Conservation (phyloP, 2,888 invertebrate species). For the Cynaeus angustus region DNA sequence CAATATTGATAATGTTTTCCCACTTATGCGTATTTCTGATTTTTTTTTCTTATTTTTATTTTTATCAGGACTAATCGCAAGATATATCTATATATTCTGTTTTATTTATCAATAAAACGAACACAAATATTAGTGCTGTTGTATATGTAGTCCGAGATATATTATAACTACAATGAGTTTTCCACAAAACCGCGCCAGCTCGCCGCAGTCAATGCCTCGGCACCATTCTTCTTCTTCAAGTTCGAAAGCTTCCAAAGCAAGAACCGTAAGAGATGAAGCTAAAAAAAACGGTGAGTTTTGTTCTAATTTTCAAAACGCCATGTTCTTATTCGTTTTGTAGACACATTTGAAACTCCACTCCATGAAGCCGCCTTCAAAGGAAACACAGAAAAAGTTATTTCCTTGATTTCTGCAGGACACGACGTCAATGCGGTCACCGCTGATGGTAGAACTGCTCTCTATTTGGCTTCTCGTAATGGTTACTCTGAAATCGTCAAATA, state of each 20-base stretch:
- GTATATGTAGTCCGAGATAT: no score
- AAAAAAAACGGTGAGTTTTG: background rate
- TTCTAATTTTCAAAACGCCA: background rate
- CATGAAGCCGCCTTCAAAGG: background rate
- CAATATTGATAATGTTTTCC: no score
- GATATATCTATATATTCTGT: no score
- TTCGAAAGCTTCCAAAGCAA: background rate
- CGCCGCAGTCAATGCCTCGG: no score
- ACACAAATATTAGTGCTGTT: no score
- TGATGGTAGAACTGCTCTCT: background rate
- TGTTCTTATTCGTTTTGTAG: background rate
- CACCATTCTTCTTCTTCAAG: no score
- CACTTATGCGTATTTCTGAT: no score
- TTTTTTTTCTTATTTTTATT: no score
- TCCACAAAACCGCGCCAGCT: no score
- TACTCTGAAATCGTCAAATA: background rate
- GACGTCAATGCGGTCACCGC: background rate
- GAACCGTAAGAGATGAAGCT: background rate
- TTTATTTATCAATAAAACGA: no score
- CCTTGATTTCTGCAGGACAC: background rate
- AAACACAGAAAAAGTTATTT: background rate
- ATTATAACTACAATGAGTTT: no score
- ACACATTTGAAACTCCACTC: background rate
- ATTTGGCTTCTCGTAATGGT: background rate
- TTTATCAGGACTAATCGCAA: no score